Evolutionary conservation across 2,113 vertebrate genomes (phyloP).

Genomic region (Pteruthius melanotis): DNA sequence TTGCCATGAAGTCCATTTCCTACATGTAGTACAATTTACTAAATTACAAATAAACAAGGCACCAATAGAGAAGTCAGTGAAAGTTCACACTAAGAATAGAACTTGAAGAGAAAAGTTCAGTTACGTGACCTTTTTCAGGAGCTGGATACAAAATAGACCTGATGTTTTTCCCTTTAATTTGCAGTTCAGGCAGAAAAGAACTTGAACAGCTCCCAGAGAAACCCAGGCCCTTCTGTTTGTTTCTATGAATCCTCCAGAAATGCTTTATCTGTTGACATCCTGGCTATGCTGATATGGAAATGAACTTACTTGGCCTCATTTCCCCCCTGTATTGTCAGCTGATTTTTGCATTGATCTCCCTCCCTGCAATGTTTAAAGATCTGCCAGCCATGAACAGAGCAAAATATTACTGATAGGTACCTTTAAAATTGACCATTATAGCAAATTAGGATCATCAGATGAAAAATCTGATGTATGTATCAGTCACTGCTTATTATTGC

Average conservation of each 20-base stretch:
- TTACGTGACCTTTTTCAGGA: conserved; percentile 71
- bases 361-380: neutral
- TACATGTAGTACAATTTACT: conserved; percentile 63
- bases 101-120: conserved; percentile 65
- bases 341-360: neutral
- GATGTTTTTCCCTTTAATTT: conserved; percentile 42
- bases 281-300: neutral
- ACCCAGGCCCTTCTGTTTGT: neutral
- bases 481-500: neutral
- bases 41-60: conserved; percentile 64
- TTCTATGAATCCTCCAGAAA: neutral
- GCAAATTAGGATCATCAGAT: neutral
- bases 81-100: conserved; percentile 80
- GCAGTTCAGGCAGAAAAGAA: conserved; percentile 20
- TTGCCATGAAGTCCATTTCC: conserved; percentile 56
- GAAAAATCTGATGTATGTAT: neutral
- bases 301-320: neutral
- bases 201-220: conserved; percentile 3
- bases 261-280: conserved; percentile 10
- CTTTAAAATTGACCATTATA: neutral
- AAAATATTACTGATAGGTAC: neutral
- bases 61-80: conserved; percentile 66
- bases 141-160: conserved; percentile 41
- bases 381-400: neutral
- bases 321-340: neutral